Evolutionary conservation across 2,888 invertebrate species (phyloP), one percentile per base, ranked within the genome.

Genomic region (Alsophila aescularia): DNA sequence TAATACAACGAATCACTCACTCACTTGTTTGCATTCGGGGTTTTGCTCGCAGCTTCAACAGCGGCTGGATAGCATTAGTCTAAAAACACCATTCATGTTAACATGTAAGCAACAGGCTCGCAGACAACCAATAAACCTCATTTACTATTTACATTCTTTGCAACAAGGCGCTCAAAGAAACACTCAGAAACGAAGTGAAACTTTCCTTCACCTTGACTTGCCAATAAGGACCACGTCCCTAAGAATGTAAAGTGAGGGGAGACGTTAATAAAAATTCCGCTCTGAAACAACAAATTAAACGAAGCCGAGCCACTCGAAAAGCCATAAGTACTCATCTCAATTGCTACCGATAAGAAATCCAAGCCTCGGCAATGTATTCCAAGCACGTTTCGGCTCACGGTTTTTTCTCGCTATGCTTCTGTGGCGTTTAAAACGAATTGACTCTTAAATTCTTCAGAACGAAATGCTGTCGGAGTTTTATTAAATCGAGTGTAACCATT

Each of bases 401-500:
- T 88, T 90, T 90, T 89, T 90, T 90, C 83, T 85, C 79, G 84
- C 86, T 81, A 84, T 87, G 85, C 84, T 79, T 76, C 86, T 78
- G 83, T 87, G 83, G 84, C 88, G 88, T 87, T 89, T 87, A 87
- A 89, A 90, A 88, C 83, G 87, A 89, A 91, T 90, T 88, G 90
- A 89, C 90, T 90, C 87, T 89, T 89, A 90, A 90, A 90, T 90
- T 90, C 89, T 85, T 87, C 85, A 86, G 80, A 90, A 90, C 87
- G 88, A 88, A 90, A 90, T 87, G 89, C 83, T 88, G 90, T 87
- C 81, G 81, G 88, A 90, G 85, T 91, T 91, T 90, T 91, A 90
- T 91, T 91, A 91, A 91, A 91, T 90, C 90, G 91, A 90, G 90
- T 90, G 90, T 90, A 90, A 90, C 90, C 90, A 90, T 90, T 90